Evolutionary conservation across 1,140 invertebrate genomes (phyloP), one percentile per base, ranked within the genome.

Genomic region (Hycleus phaleratus): DNA sequence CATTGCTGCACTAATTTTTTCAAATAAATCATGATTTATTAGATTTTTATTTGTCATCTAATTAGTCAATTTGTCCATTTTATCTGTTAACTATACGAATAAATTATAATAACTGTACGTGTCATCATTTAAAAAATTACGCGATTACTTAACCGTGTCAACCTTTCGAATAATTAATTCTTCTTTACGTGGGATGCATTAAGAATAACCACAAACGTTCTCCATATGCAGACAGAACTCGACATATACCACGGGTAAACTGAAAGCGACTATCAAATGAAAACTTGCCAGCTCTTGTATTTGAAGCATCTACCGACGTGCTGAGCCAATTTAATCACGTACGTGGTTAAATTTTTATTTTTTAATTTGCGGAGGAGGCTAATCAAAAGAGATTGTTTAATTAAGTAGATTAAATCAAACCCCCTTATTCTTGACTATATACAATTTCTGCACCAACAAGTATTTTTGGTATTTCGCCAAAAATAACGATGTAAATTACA

Each of bases 41-140:
- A 57, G 38, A 49, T 40, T 32, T 52, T 52, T 61, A 61, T 61
- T 58, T 58, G 45, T 26, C 55, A 61, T 58, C 56, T 58, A 61
- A 58, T 61, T 61, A 61, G 49, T 57, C 56, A 58, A 61, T 61
- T 58, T 58, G 44, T 4, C 32, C 26, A 45, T 49, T 52, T 58
- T 58, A 58, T 58, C 56, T 44, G 38, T 18, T 18, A 46, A 40
- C 53, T 39, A 40, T 44, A 11, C 44, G 53, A 49, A 50, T 50
- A 57, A 57, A 50, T 49, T 50, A 50, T 50, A 40, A 38, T 26
- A 11, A 38, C 32, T 24, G 32, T 24, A 52, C 32, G 32, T 32
- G 49, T 25, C 40, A 43, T 43, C 26, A 52, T 32, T 32, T 32
- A 32, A 32, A 32, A 32, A 32, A 32, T 32, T 32, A 32, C 7